Base-by-base conservation (phyloP, 2,797 vertebrate genomes). In the Mormyrus proboscirostris region DNA sequence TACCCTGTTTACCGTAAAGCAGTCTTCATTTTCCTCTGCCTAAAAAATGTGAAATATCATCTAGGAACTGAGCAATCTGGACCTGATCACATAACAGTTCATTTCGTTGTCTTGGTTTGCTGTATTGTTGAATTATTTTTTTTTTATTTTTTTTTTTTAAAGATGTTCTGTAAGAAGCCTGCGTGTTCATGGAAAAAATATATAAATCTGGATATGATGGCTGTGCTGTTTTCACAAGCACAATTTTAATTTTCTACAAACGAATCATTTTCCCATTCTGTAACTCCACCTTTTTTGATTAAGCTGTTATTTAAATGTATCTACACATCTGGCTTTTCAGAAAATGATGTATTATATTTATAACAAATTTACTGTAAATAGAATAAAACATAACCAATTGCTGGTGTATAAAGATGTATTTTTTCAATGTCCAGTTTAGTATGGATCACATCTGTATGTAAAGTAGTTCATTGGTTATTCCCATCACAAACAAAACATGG, bases 331-430 rank as follows among this genome's bases (percentile, higher is more conserved):
- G 96, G 86, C 95, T 97, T 98, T 98, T 98, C 96, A 96, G 96
- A 94, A 97, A 97, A 97, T 93, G 16, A 92, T 98, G 97, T 98
- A 98, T 97, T 98, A 98, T 99, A 99, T 99, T 99, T 98, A 98
- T 98, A 98, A 97, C 96, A 97, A 97, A 97, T 97, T 95, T 96
- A 95, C 95, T 98, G 98, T 99, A 98, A 96, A 99, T 99, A 99
- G 96, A 97, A 97, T 98, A 98, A 98, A 98, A 97, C 96, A 94
- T 96, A 95, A 96, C 95, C 95, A 92, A 93, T 95, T 94, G 14
- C 73, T 73, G 65, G 57, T 87, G 59, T 89, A 33, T 44, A 57
- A 55, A 50, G 62, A 69, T 9, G 22, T 51, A 5, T 73, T 86
- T 59, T 87, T 82, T 47, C 12, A 41, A 16, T 73, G 33, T 41